These are phyloP conservation scores for Thalassarche chlororhynchos DNA, from an alignment of 2,113 vertebrate genomes.

Conservation along the genomic window DNA sequence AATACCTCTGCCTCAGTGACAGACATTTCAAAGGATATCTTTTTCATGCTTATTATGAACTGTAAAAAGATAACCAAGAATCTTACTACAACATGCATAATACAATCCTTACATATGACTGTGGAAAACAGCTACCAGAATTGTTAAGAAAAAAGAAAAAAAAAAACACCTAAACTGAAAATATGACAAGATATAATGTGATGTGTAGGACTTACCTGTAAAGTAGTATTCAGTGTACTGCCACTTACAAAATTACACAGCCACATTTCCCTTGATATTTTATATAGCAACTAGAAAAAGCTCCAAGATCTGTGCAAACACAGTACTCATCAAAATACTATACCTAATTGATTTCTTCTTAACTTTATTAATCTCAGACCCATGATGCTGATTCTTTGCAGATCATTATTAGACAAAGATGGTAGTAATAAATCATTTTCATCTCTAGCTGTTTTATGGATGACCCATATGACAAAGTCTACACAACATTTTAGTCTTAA, in stretches of 20 bases:
- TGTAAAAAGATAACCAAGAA: not conserved
- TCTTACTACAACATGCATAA: not conserved
- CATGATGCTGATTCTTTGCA: not conserved
- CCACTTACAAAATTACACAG: not conserved
- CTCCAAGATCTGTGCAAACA: not conserved
- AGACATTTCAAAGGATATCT: not conserved
- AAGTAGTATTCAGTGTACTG: not conserved
- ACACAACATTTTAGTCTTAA: not conserved
- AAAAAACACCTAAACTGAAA: not conserved
- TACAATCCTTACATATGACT: not conserved
- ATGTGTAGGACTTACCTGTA: not conserved
- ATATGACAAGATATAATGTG: not conserved
- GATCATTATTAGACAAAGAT: not conserved
- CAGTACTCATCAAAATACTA: not conserved
- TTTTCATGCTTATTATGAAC: not conserved
- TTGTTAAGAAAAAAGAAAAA: not conserved
- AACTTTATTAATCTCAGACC: not conserved
- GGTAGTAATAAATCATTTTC: not conserved
- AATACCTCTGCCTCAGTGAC: not conserved
- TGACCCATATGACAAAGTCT: not conserved
- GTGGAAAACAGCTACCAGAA: not conserved
- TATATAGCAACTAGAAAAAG: not conserved
- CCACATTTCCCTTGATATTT: not conserved
- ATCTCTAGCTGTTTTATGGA: not conserved
- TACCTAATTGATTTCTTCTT: not conserved